Conservation (phyloP, 2,113 vertebrate species). For the Mus musculus region GRCm39 chr14:27458001-27458500, state of each 20-base stretch:
- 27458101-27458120: not conserved
- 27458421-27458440: not conserved
- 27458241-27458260: slow-evolving; percentile 32
- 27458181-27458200: slow-evolving; percentile 18
- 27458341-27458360: not conserved
- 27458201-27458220: not conserved
- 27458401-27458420: not conserved
- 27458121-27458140: not conserved
- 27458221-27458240: slow-evolving; percentile 22
- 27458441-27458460: not conserved
- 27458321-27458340: not conserved
- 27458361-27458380: not conserved
- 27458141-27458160: not conserved
- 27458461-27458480: not conserved
- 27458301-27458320: not conserved
- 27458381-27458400: not conserved
- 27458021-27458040: not conserved
- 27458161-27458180: not conserved
- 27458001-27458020: slow-evolving; percentile 22
- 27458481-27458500: not conserved
- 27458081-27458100: not conserved
- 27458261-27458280: not conserved
- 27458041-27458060: slow-evolving; percentile 22
- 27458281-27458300: slow-evolving; percentile 18
- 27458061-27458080: not conserved